Conservation (phyloP, 2,113 vertebrate species). For the Chinchilla lanigera region DNA sequence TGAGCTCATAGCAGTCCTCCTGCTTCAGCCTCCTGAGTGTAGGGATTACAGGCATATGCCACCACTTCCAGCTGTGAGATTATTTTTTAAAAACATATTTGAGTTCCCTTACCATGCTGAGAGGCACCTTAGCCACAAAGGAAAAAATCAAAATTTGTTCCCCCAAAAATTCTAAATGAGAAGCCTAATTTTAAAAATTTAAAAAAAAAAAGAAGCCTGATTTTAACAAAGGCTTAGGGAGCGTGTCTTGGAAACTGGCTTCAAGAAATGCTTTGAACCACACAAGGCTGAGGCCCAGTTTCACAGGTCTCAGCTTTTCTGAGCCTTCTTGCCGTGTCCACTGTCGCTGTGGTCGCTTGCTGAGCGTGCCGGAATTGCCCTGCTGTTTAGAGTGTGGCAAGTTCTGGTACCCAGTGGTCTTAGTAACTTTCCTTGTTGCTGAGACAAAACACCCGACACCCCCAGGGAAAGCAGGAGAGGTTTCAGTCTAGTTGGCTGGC, state of each 20-base stretch:
- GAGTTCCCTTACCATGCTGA: not conserved
- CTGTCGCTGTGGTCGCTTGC: not conserved
- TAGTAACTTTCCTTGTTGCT: not conserved
- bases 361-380: not conserved
- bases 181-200: not conserved
- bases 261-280: not conserved
- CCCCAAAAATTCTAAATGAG: not conserved
- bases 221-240: not conserved
- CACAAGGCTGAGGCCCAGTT: not conserved
- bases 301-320: accelerated
- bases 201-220: not conserved
- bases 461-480: not conserved
- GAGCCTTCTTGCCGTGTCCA: not conserved
- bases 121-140: not conserved
- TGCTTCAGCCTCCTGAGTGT: not conserved
- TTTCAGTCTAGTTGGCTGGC: not conserved
- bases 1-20: not conserved
- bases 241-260: not conserved
- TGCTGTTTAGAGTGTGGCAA: not conserved
- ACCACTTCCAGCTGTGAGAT: not conserved
- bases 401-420: not conserved
- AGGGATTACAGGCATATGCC: not conserved
- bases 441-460: not conserved
- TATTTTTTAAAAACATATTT: conserved; percentile 11
- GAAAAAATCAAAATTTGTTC: not conserved